phyloP scores from a whole-genome alignment of 2,888 invertebrate species.

The Lasioglossum zephyrum region DNA sequence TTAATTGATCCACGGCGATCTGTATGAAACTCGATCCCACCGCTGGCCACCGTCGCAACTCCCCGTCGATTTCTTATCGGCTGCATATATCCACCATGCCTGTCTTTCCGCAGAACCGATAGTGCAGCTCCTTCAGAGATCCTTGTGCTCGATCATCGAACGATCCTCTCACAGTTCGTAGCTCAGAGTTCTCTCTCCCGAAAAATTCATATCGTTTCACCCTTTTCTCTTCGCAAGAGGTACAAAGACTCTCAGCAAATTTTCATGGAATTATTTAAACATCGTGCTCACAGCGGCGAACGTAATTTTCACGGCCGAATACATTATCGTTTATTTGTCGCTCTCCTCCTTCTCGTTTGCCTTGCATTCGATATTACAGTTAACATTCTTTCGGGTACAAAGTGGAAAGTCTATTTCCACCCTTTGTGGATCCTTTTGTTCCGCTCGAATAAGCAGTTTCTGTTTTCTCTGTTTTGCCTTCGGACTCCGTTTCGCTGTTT shows the following conservation, averaged over 20 bases:
- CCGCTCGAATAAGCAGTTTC: not conserved
- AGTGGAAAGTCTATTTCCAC: not conserved
- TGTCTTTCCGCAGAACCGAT: not conserved
- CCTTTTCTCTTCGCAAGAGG: too few relatives aligned
- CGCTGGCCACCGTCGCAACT: not conserved
- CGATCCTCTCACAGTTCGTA: not conserved
- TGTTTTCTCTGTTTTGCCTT: too few relatives aligned
- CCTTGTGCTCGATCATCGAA: not conserved
- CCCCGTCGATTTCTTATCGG: not conserved
- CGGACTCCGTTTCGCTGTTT: too few relatives aligned
- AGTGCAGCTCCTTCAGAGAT: not conserved
- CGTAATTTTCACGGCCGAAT: not conserved
- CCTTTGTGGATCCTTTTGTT: too few relatives aligned
- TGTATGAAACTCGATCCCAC: not conserved
- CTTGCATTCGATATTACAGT: not conserved
- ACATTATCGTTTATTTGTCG: not conserved
- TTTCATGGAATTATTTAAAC: not conserved
- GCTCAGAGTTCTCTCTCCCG: not conserved
- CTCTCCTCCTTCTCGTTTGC: not conserved
- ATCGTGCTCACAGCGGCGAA: not conserved
- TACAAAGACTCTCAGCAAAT: not conserved
- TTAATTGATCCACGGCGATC: constrained; percentile 3
- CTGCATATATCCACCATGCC: not conserved
- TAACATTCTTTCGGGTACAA: not conserved
- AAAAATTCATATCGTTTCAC: not conserved